Evolutionary conservation across 2,888 invertebrate genomes (phyloP).

Genomic region (Uloborus plumipes): DNA sequence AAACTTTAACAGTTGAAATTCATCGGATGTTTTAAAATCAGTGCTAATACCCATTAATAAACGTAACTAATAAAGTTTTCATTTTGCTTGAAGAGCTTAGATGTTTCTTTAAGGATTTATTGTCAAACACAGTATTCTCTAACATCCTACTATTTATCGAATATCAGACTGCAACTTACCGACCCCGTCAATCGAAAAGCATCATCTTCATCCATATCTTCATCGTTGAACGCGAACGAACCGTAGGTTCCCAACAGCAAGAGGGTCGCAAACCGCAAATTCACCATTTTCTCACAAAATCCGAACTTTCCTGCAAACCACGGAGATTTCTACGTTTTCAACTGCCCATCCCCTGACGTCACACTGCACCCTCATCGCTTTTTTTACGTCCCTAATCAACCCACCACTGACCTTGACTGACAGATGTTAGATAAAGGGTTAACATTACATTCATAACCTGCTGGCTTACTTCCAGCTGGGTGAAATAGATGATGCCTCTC

Average conservation of each 20-base stretch:
- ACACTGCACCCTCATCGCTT: conserved; percentile 15
- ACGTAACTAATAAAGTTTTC: too few relatives aligned
- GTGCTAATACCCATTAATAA: too few relatives aligned
- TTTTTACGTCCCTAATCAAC: background rate
- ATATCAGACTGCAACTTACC: conserved; percentile 14
- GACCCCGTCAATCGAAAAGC: conserved; percentile 10
- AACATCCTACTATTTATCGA: too few relatives aligned
- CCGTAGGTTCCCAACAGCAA: background rate
- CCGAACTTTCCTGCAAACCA: background rate
- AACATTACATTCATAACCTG: conserved; percentile 1
- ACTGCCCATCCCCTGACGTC: conserved; percentile 18
- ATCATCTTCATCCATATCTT: background rate
- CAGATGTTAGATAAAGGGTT: conserved; percentile 38
- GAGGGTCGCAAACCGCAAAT: background rate
- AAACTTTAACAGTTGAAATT: too few relatives aligned
- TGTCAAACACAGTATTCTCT: too few relatives aligned
- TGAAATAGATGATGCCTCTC: too few relatives aligned
- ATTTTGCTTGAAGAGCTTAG: too few relatives aligned
- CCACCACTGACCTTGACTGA: conserved; percentile 16
- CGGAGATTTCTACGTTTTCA: conserved; percentile 1
- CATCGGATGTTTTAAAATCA: too few relatives aligned
- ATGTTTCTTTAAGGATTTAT: too few relatives aligned
- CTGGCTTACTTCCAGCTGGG: conserved; percentile 15
- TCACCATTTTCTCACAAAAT: conserved; percentile 17
- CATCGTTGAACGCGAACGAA: background rate